Conservation (phyloP, 35 echinoderm and acorn worm species). For the Lytechinus pictus region DNA sequence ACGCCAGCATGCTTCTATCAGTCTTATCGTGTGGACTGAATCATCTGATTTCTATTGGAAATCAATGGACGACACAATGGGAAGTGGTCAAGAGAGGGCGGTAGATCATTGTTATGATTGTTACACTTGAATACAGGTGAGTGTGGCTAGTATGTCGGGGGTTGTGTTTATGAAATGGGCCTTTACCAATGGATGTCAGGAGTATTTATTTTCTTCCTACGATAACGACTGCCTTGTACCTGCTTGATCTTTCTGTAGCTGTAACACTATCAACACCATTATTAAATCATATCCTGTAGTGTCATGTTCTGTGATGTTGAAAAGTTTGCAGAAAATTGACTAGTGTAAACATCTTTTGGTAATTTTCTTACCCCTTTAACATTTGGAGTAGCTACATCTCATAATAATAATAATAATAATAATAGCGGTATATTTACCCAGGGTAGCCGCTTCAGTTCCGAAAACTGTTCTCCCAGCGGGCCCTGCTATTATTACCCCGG, state of each 20-base stretch:
- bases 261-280: background rate
- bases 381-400: too few species aligned
- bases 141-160: background rate
- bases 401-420: too few species aligned
- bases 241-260: too few species aligned
- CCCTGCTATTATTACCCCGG: too few species aligned
- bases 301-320: background rate
- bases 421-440: too few species aligned
- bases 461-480: too few species aligned
- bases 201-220: background rate
- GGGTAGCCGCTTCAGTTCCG: too few species aligned
- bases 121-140: background rate
- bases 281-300: background rate
- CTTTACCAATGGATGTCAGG: background rate
- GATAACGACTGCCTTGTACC: background rate
- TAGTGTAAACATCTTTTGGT: background rate
- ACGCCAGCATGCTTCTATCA: background rate
- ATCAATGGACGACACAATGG: background rate
- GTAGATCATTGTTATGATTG: background rate
- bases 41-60: conserved; percentile 8
- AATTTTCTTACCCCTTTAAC: too few species aligned
- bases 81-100: conserved; percentile 26
- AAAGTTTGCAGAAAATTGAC: background rate
- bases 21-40: background rate
- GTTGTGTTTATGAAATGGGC: background rate